Evolutionary conservation across 2,888 invertebrate species (phyloP), one percentile per base, ranked within the genome.

Genomic region (Oscheius myriophilus): DNA sequence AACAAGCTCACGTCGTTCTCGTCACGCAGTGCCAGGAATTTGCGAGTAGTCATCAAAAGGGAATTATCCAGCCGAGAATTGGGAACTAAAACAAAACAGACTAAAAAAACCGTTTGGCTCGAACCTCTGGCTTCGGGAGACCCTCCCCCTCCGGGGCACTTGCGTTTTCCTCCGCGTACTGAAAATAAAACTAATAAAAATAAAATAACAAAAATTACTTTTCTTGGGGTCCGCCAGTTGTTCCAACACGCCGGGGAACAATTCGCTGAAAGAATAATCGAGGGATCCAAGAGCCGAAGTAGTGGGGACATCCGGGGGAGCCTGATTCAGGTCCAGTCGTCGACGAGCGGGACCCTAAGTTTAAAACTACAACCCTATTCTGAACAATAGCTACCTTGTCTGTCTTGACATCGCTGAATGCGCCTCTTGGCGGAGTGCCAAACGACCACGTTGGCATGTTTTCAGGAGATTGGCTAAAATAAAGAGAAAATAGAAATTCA

Each of bases 11-110:
- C 78, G 41, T 76, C 71, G 43, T 64, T 49, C 49, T 59, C 46
- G 26, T 74, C 69, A 26, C 72, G 70, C 26, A 83, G 67, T 1
- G 71, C 69, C 54, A 84, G 55, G 52, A 84, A 84, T 67, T 79
- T 80, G 57, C 71, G 67, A 18, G 84, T 84, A 14, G 83, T 75
- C 18, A 81, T 68, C 9, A 84, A 71, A 9, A 84, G 75, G 18
- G 83, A 83, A 59, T 77, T 81, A 70, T 84, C 84, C 61, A 81
- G 71, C 3, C 83, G 70, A 18, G 68, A 63, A 33, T 33, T 33
- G 33, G 33, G 4, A 33, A 33, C 33, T 33, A 9, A 33, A 33
- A 33, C 3, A 33, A 33, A n/a, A n/a, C n/a, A n/a, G n/a, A n/a
- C n/a, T n/a, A n/a, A n/a, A n/a, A n/a, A n/a, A n/a, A n/a, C n/a